Percentiles rank a stretch among this genome's conserved stretches.
phyloP scores from a whole-genome alignment of 2,888 invertebrate species.

The Amphipyra berbera region DNA sequence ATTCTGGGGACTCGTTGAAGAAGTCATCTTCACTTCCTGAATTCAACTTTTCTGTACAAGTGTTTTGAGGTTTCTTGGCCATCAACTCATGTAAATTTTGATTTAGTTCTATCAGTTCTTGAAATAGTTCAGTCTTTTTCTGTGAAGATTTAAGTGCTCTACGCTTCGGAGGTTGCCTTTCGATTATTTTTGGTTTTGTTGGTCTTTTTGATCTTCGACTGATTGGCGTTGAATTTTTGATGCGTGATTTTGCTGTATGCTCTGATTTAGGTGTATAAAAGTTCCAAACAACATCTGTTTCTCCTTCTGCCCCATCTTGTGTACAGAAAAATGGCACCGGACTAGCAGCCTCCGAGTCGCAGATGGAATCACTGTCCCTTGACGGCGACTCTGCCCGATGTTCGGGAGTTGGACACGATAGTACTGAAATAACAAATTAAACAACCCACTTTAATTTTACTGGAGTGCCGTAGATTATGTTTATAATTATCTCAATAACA shows the following conservation, averaged over 20 bases:
- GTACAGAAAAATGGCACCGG: slow-evolving; percentile 87
- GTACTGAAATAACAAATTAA: slow-evolving; percentile 70
- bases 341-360: slow-evolving; percentile 82
- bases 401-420: slow-evolving; percentile 84
- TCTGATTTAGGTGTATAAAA: slow-evolving; percentile 86
- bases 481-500: not conserved
- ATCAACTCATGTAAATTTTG: slow-evolving; percentile 81
- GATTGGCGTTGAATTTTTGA: slow-evolving; percentile 81
- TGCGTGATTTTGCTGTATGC: slow-evolving; percentile 64
- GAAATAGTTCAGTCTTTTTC: slow-evolving; percentile 79
- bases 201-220: slow-evolving; percentile 77
- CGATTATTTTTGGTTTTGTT: slow-evolving; percentile 71
- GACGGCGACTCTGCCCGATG: slow-evolving; percentile 79
- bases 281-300: slow-evolving; percentile 87
- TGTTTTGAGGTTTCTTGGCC: slow-evolving; percentile 67
- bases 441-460: not conserved
- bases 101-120: slow-evolving; percentile 84
- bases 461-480: not conserved
- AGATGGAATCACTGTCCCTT: slow-evolving; percentile 82
- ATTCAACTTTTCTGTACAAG: slow-evolving; percentile 64
- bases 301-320: slow-evolving; percentile 86
- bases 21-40: slow-evolving; percentile 83
- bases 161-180: slow-evolving; percentile 76
- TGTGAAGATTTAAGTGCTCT: slow-evolving; percentile 71
- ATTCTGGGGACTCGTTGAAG: slow-evolving; percentile 77